These are phyloP conservation scores for Apotomis turbidana DNA, from an alignment of 2,888 invertebrate genomes.

Conservation along the genomic window DNA sequence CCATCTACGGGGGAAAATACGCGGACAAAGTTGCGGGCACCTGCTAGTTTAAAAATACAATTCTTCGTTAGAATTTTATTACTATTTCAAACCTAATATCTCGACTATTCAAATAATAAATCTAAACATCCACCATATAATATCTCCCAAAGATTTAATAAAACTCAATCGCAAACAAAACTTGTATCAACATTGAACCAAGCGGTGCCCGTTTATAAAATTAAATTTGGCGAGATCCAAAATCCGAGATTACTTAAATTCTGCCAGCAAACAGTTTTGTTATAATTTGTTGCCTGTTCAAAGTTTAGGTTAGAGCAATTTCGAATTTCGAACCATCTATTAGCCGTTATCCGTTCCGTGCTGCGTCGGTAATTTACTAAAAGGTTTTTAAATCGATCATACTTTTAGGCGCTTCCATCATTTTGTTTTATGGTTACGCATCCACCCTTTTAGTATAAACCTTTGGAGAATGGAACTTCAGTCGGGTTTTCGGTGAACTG, in stretches of 20 bases:
- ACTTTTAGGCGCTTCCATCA: conserved; percentile 14
- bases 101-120: neutral
- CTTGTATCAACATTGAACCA: conserved; percentile 2
- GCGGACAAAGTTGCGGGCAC: too few species aligned
- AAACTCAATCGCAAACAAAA: conserved; percentile 4
- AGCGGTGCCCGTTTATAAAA: conserved; percentile 4
- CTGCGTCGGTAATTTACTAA: conserved; percentile 28
- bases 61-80: too few species aligned
- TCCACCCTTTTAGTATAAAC: neutral
- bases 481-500: neutral
- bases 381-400: conserved; percentile 37
- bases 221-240: conserved; percentile 41
- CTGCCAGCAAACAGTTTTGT: conserved; percentile 50
- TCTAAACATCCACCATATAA: neutral
- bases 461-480: neutral
- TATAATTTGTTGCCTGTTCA: conserved; percentile 57
- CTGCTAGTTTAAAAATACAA: too few species aligned
- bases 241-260: conserved; percentile 56
- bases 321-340: conserved; percentile 51
- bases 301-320: conserved; percentile 51
- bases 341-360: conserved; percentile 42
- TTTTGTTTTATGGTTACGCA: neutral
- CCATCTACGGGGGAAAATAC: too few species aligned
- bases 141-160: conserved; percentile 3
- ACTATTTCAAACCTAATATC: too few species aligned